Percentiles rank a stretch among this genome's conserved stretches.
Conservation (phyloP, 2,797 vertebrate genomes). For the Chaunax sp. region DNA sequence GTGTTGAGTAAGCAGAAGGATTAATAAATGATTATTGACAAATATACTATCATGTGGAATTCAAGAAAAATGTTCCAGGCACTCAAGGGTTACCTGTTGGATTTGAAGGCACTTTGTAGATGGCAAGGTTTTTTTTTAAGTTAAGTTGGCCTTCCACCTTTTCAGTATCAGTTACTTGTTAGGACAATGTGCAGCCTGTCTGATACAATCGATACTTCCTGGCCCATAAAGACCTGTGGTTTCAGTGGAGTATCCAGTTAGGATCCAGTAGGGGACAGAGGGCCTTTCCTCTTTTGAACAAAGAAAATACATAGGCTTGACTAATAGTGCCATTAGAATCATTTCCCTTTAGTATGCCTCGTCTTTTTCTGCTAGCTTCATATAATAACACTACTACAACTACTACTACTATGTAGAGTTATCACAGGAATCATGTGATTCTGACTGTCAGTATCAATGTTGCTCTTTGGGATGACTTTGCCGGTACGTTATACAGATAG, state of each 20-base stretch:
- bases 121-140: slow-evolving; percentile 40
- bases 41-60: not conserved
- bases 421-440: too few relatives aligned
- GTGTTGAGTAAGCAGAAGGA: slow-evolving; percentile 41
- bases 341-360: too few relatives aligned
- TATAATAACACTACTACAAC: too few relatives aligned
- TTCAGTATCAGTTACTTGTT: slow-evolving; percentile 65
- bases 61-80: slow-evolving; percentile 1
- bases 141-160: slow-evolving; percentile 36
- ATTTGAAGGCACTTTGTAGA: slow-evolving; percentile 37
- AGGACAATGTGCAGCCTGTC: slow-evolving; percentile 71
- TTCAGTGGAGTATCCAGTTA: slow-evolving; percentile 61
- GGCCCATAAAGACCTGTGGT: slow-evolving; percentile 51
- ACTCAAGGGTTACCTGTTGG: slow-evolving; percentile 31
- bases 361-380: too few relatives aligned
- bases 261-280: slow-evolving; percentile 56
- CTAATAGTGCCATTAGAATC: too few relatives aligned
- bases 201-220: slow-evolving; percentile 58
- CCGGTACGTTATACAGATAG: too few relatives aligned
- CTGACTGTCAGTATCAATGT: too few relatives aligned
- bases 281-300: slow-evolving; percentile 47
- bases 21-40: slow-evolving; percentile 54
- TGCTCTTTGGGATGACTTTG: too few relatives aligned
- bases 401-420: too few relatives aligned
- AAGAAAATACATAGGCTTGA: not conserved